Conservation (phyloP, 2,113 vertebrate genomes). For the Pseudorectes ferrugineus region DNA sequence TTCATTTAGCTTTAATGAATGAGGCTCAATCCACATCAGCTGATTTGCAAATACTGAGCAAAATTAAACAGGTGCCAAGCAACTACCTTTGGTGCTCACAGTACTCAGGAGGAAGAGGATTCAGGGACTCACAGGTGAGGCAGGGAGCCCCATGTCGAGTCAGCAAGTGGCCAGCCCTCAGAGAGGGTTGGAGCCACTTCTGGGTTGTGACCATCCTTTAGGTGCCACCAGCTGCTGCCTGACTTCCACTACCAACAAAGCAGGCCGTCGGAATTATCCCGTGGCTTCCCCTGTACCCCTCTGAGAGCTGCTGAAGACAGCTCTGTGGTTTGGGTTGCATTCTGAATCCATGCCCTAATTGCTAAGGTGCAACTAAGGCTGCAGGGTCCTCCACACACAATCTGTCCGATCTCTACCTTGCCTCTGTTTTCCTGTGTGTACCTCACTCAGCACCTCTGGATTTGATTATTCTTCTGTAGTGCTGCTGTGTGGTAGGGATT, state of each 20-base stretch:
- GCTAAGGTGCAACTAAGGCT: neutral
- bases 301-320: neutral
- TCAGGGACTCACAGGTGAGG: neutral
- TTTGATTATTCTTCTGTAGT: neutral
- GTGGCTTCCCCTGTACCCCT: neutral
- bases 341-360: neutral
- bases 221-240: neutral
- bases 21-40: neutral
- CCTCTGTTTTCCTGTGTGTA: neutral
- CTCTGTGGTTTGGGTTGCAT: neutral
- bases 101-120: neutral
- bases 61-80: neutral
- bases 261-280: neutral
- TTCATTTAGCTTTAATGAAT: neutral
- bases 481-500: neutral
- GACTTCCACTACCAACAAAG: neutral
- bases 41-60: neutral
- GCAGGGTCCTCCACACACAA: neutral
- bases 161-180: neutral
- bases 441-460: neutral
- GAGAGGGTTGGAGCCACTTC: neutral
- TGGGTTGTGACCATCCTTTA: neutral
- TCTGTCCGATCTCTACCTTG: neutral
- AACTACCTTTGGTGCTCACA: neutral
- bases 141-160: rapidly evolving